Base-by-base conservation (phyloP, 1,140 invertebrate genomes). In the Linepithema humile region DNA sequence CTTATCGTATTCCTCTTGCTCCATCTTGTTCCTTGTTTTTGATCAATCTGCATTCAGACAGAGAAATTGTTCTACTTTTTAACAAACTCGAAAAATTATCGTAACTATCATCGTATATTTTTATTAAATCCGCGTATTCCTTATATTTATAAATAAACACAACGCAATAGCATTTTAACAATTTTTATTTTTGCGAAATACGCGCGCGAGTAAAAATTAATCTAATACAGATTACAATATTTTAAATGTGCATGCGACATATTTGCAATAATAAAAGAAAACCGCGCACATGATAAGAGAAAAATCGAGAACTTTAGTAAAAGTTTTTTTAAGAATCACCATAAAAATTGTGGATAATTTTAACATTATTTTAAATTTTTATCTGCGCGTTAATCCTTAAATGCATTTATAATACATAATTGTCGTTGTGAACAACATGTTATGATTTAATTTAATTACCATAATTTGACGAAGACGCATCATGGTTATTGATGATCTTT, bases 1-100 rank as follows among this genome's bases (percentile, higher is more conserved):
- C 40, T 91, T 94, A 62, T 95, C 94, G 93, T 96, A 96, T 48
- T 95, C 94, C 62, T 94, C 43, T n/a, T n/a, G n/a, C 12, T 45
- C 94, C 92, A 93, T 93, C 59, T 85, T 90, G 84, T 32, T 75
- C 43, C 67, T 9, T 65, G 67, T 57, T 29, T 72, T 86, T 62
- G 32, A 29, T 50, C 70, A 82, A 91, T 85, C 90, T 92, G 88
- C 17, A 38, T 40, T 78, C 43, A 83, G 67, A 82, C 43, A 89
- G 50, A 92, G 80, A 87, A 87, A 89, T 40, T 72, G 55, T n/a
- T 12, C 45, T 17, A 67, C 9, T 60, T 10, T 40, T 73, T 53
- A n/a, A 40, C 35, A 60, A n/a, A n/a, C n/a, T n/a, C n/a, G n/a
- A n/a, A n/a, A n/a, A n/a, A n/a, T n/a, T n/a, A 74, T 15, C 69